Evolutionary conservation across 2,888 invertebrate genomes (phyloP).

Genomic region (Frankliniella fusca): DNA sequence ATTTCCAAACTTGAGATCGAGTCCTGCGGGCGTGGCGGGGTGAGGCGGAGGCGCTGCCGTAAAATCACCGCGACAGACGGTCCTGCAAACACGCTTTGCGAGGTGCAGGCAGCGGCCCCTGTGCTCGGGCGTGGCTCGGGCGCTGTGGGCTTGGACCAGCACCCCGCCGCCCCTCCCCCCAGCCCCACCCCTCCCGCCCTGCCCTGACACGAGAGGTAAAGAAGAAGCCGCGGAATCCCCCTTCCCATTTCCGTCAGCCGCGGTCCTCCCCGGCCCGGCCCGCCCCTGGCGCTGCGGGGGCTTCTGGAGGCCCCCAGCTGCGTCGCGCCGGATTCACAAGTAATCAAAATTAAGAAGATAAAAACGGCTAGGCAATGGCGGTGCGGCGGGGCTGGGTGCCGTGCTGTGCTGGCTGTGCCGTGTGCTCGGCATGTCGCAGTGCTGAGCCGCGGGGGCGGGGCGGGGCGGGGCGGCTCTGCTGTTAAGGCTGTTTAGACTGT

Average conservation of each 20-base stretch:
- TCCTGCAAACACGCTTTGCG: no score
- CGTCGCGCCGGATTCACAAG: neutral
- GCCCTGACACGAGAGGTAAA: neutral
- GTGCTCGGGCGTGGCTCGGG: no score
- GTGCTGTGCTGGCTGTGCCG: no score
- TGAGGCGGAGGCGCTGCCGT: no score
- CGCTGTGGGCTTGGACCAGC: neutral
- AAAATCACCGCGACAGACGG: no score
- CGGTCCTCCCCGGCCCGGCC: no score
- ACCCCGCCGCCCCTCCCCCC: no score
- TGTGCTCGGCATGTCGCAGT: neutral
- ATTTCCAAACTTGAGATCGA: no score
- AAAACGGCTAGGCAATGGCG: neutral
- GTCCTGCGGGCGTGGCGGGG: no score
- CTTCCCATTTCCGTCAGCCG: neutral
- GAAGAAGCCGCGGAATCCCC: neutral
- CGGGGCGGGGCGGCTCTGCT: neutral
- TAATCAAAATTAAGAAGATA: slow-evolving; percentile 19
- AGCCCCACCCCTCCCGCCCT: neutral
- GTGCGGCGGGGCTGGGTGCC: neutral
- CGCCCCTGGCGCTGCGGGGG: no score
- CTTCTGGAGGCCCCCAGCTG: no score
- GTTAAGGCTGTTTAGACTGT: neutral
- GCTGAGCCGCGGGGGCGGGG: neutral
- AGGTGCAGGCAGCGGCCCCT: no score